Evolutionary conservation across 1,140 invertebrate genomes (phyloP).

Genomic region (Portunus trituberculatus): DNA sequence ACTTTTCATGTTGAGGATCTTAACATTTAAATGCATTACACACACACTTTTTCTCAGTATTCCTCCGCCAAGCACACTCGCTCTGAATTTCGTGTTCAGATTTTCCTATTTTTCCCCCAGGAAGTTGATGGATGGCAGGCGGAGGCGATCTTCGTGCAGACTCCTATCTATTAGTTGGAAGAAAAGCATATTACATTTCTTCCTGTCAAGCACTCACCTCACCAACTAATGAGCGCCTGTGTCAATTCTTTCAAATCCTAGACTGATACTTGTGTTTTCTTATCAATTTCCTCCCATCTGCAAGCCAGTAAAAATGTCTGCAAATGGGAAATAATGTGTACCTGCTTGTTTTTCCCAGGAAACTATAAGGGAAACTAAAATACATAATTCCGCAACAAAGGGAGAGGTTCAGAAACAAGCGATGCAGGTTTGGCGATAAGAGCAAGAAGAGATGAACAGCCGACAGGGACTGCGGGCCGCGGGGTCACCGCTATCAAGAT

Average conservation of each 20-base stretch:
- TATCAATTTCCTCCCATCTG: not conserved
- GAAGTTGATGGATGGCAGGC: not conserved
- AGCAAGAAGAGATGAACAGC: not conserved
- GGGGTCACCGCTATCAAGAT: conserved; percentile 10
- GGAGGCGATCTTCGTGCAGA: not conserved
- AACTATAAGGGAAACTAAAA: not conserved
- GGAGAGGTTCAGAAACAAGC: not conserved
- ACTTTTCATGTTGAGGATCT: not conserved
- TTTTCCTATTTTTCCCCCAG: not conserved
- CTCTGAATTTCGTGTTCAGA: not conserved
- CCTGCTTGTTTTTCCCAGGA: not conserved
- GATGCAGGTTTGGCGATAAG: not conserved
- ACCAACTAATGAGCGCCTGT: not conserved
- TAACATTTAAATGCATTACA: not conserved
- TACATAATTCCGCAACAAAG: not conserved
- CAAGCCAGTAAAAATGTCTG: not conserved
- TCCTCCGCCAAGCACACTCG: not conserved
- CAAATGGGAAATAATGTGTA: not conserved
- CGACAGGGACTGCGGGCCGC: not conserved
- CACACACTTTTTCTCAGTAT: not conserved
- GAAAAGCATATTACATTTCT: conserved; percentile 12
- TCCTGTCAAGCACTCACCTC: not conserved
- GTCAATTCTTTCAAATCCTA: not conserved
- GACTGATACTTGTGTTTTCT: not conserved
- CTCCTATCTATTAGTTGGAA: not conserved